Evolutionary conservation across 2,888 invertebrate genomes (phyloP), one percentile per base, ranked within the genome.

Genomic region (Muschampia plurimacula): DNA sequence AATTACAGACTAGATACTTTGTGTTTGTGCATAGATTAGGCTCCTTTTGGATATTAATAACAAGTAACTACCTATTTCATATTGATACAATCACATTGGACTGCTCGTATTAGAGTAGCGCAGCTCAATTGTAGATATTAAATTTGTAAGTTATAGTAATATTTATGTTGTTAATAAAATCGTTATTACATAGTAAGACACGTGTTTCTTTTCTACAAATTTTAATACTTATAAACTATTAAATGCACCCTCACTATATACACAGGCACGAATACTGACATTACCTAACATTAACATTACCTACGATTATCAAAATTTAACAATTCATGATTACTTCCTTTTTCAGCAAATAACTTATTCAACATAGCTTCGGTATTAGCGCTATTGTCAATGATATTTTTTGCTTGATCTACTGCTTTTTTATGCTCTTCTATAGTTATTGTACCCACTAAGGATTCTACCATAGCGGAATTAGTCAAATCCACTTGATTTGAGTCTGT

Each of bases 151-250:
- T 79, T 32, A 32, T 32, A 32, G 93, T 91, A 83, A 88, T 91
- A 92, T 94, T 93, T 93, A 93, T 93, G 93, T 93, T 94, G 94
- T 94, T 94, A 94, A 92, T 93, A 94, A 94, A 94, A 94, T 87
- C 89, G 94, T 94, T 94, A 93, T 91, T 82, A 90, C 86, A 91
- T 92, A 92, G 89, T 86, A 80, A 81, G 76, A 65, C 41, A 70
- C 79, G 79, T 84, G 82, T 82, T 78, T 79, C 67, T 74, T 77
- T 75, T 76, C 74, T 28, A 63, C 41, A 62, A 44, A 6, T 49
- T 46, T 67, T 41, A 44, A 22, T 22, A 10, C 49, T 49, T 15
- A 49, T 49, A 49, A n/a, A 49, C 15, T 32, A 32, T 32, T 32
- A 32, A 32, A 32, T 32, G 32, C 32, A 32, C 3, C 32, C 2